These are phyloP conservation scores for Catamblyrhynchus diadema DNA, from an alignment of 2,797 vertebrate genomes.

Conservation along the genomic window DNA sequence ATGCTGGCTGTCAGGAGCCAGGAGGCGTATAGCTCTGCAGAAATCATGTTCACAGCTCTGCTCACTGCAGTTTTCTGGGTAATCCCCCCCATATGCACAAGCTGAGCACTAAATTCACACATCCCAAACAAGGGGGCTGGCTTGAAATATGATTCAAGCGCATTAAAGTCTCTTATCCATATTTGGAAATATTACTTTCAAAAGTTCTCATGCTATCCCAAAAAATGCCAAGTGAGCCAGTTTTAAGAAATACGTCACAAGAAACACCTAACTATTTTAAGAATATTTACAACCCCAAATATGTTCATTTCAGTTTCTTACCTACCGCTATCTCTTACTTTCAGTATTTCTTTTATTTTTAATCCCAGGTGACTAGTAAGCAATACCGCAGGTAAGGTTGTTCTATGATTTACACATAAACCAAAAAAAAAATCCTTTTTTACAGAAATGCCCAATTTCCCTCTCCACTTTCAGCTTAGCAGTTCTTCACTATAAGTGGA, in stretches of 20 bases:
- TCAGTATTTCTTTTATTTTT: background rate
- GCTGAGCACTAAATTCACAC: background rate
- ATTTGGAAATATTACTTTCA: conserved; percentile 19
- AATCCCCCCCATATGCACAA: background rate
- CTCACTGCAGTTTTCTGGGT: background rate
- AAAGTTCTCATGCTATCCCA: background rate
- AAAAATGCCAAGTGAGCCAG: background rate
- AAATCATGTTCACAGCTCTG: background rate
- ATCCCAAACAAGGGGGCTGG: background rate
- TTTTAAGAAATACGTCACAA: background rate
- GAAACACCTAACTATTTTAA: background rate
- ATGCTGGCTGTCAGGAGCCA: background rate
- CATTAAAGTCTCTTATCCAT: background rate
- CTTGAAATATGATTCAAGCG: background rate
- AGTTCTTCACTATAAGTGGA: background rate
- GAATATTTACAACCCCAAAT: background rate
- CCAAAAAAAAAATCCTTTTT: background rate
- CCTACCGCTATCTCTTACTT: background rate
- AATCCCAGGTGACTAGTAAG: background rate
- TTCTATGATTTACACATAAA: background rate
- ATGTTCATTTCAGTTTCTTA: background rate
- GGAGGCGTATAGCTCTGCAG: background rate
- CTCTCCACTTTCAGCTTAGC: background rate
- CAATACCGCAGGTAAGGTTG: background rate
- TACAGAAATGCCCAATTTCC: background rate